Percentiles rank a stretch among this genome's conserved stretches.
Conservation (phyloP, 2,888 invertebrate genomes). For the Liposcelis brunnea region DNA sequence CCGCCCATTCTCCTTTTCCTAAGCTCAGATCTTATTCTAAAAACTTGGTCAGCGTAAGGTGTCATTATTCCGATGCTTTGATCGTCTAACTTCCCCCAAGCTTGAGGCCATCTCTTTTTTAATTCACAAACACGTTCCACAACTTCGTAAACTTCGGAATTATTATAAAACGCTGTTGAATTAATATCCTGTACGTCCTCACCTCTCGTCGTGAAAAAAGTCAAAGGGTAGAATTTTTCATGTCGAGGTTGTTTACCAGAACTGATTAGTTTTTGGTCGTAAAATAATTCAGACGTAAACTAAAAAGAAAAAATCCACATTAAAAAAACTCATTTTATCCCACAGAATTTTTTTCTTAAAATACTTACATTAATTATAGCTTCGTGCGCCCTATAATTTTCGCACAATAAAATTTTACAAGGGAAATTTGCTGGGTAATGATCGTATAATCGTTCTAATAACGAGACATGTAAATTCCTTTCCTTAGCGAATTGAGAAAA, state of each 20-base stretch:
- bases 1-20: slow-evolving; percentile 53
- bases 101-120: slow-evolving; percentile 52
- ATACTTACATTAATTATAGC: slow-evolving; percentile 45
- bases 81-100: slow-evolving; percentile 57
- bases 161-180: slow-evolving; percentile 66
- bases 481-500: slow-evolving; percentile 57
- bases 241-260: slow-evolving; percentile 55
- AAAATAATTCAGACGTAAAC: slow-evolving; percentile 66
- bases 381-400: slow-evolving; percentile 68
- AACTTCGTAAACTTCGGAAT: slow-evolving; percentile 64
- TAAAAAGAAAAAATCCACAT: slow-evolving; percentile 16
- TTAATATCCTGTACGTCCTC: slow-evolving; percentile 62
- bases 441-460: slow-evolving; percentile 61
- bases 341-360: too few relatives aligned
- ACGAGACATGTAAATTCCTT: slow-evolving; percentile 49
- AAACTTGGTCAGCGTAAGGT: slow-evolving; percentile 64
- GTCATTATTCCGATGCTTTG: slow-evolving; percentile 70
- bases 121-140: slow-evolving; percentile 57
- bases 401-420: slow-evolving; percentile 61
- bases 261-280: slow-evolving; percentile 56
- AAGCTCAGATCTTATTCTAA: slow-evolving; percentile 55
- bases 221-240: slow-evolving; percentile 51
- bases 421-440: slow-evolving; percentile 55
- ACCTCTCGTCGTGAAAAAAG: slow-evolving; percentile 64
- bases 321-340: too few relatives aligned